These are phyloP conservation scores for Acronicta psi DNA, from an alignment of 2,888 invertebrate genomes.

Conservation along the genomic window DNA sequence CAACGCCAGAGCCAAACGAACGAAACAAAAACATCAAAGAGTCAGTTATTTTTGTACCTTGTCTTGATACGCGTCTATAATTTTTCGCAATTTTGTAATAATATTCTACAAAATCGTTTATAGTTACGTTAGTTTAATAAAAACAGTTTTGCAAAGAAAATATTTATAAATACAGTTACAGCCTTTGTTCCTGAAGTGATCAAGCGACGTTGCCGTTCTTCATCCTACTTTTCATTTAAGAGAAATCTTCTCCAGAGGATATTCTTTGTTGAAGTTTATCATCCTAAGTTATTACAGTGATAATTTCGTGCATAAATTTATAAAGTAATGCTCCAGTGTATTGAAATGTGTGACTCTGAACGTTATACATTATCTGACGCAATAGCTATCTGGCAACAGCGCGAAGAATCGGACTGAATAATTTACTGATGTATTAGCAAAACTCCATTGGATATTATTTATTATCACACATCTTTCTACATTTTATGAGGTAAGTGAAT, in stretches of 20 bases:
- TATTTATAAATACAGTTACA: slow-evolving; percentile 25
- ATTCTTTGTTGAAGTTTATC: slow-evolving; percentile 26
- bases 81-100: slow-evolving; percentile 35
- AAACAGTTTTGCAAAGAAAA: neutral
- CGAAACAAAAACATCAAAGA: slow-evolving; percentile 73
- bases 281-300: slow-evolving; percentile 41
- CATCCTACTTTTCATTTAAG: slow-evolving; percentile 59
- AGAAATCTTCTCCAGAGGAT: slow-evolving; percentile 31
- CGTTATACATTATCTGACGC: slow-evolving; percentile 84
- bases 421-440: slow-evolving; percentile 78
- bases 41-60: slow-evolving; percentile 68
- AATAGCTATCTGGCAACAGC: slow-evolving; percentile 87
- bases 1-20: slow-evolving; percentile 69
- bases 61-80: slow-evolving; percentile 50
- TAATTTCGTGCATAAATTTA: slow-evolving; percentile 55
- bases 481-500: slow-evolving; percentile 81
- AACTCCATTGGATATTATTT: slow-evolving; percentile 67
- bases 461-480: slow-evolving; percentile 63
- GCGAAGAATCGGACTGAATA: slow-evolving; percentile 80
- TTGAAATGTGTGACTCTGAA: slow-evolving; percentile 84
- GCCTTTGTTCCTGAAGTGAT: slow-evolving; percentile 74
- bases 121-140: slow-evolving; percentile 7
- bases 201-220: slow-evolving; percentile 85
- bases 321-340: slow-evolving; percentile 77
- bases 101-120: slow-evolving; percentile 29